phyloP scores from a whole-genome alignment of 2,888 invertebrate genomes.

The Xestoiulus laeticollis region DNA sequence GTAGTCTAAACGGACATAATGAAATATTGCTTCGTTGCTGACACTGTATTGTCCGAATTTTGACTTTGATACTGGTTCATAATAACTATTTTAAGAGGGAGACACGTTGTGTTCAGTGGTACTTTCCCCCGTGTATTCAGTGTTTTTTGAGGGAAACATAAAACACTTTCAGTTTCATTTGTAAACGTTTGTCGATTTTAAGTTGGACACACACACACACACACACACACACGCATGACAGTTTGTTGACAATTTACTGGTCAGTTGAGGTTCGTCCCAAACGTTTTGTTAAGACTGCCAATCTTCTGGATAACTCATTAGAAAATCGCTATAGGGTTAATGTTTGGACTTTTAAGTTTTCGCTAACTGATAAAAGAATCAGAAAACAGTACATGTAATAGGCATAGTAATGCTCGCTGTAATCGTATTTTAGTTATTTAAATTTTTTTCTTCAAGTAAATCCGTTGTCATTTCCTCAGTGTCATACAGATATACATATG shows the following conservation, averaged over 20 bases:
- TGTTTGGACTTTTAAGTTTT: too few relatives aligned
- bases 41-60: neutral
- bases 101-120: neutral
- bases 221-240: neutral
- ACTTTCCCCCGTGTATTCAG: neutral
- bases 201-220: neutral
- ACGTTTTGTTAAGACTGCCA: neutral
- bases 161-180: neutral
- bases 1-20: neutral
- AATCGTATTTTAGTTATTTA: too few relatives aligned
- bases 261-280: neutral
- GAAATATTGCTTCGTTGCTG: neutral
- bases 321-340: too few relatives aligned
- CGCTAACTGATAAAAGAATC: too few relatives aligned
- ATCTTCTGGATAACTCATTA: too few relatives aligned
- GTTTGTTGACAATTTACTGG: neutral
- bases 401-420: too few relatives aligned
- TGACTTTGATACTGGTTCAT: neutral
- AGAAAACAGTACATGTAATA: too few relatives aligned
- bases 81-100: neutral
- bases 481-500: too few relatives aligned
- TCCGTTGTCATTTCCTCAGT: too few relatives aligned
- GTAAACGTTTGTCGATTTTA: neutral
- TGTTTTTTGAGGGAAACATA: neutral
- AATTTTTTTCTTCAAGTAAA: too few relatives aligned